These are phyloP conservation scores for Drosophila grimshawi DNA, from an alignment of 1,140 invertebrate species.

Conservation along the genomic window DNA sequence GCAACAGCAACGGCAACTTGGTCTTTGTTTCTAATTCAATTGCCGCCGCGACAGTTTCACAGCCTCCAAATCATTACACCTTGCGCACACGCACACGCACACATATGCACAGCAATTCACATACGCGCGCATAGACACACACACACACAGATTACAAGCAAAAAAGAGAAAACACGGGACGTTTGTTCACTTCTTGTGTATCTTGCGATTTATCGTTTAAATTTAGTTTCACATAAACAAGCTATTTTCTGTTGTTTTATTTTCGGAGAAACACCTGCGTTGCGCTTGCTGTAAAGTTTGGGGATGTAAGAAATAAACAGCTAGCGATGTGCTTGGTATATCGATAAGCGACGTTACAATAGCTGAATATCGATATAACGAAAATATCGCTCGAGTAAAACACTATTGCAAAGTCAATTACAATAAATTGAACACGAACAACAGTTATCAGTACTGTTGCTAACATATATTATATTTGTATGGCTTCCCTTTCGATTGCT, in stretches of 20 bases:
- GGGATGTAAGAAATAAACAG: slow-evolving; percentile 34
- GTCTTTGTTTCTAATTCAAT: slow-evolving; percentile 55
- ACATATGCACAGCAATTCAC: background rate
- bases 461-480: background rate
- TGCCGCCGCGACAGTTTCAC: slow-evolving; percentile 43
- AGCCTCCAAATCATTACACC: slow-evolving; percentile 50
- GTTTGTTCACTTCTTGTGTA: background rate
- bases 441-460: no score
- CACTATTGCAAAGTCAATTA: background rate
- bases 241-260: slow-evolving; percentile 12
- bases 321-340: slow-evolving; percentile 4
- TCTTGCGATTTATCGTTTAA: background rate
- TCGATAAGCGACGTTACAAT: background rate
- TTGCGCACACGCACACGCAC: slow-evolving; percentile 24
- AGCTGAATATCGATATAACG: background rate
- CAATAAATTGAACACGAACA: no score
- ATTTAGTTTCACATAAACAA: slow-evolving; percentile 14
- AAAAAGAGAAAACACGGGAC: slow-evolving; percentile 10
- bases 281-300: slow-evolving; percentile 39
- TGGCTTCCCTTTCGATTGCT: background rate
- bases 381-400: background rate
- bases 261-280: slow-evolving; percentile 43
- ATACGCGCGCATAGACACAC: slow-evolving; percentile 11
- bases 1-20: slow-evolving; percentile 30
- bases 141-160: slow-evolving; percentile 13